Evolutionary conservation across 2,888 invertebrate species (phyloP), one percentile per base, ranked within the genome.

Genomic region (Vanessa cardui): DNA sequence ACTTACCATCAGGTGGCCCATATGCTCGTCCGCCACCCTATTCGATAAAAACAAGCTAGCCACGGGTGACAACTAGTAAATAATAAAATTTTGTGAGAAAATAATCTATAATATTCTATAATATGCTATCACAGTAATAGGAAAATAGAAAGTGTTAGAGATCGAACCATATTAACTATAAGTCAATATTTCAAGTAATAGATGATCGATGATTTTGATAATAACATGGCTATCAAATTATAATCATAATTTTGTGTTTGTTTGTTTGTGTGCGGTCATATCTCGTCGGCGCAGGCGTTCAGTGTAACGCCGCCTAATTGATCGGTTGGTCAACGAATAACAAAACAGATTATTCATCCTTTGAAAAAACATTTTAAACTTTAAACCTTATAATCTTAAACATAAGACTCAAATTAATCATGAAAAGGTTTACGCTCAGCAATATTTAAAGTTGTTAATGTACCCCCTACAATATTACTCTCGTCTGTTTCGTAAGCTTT

Each of bases 171-270:
- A 8, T 50, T 62, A 26, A 33, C 15, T 0, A 61, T 45, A 58
- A n/a, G 61, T 49, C 58, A 58, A 69, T 60, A 70, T 72, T 76
- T 75, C 73, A 75, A 78, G 73, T 72, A 70, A 67, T 71, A 64
- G 64, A 77, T 86, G 87, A 88, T 86, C 77, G 85, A 88, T 88
- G 78, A 77, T 68, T 56, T 73, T 76, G 80, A 83, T 86, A 83
- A 79, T 86, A 83, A 79, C 78, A 61, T 76, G 78, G 76, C 76
- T 77, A 80, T 80, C 77, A 75, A 76, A 75, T 80, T 80, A 80
- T 84, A 79, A 82, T 81, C 80, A 77, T 85, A 83, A 85, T 83
- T 80, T 80, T 62, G 71, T 87, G 85, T 88, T 86, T 88, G 87
- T 86, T 86, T 84, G 82, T 78, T 68, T 69, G 72, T 65, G 58